phyloP scores from a whole-genome alignment of 2,888 invertebrate genomes.

The Sinopyrophorus schimmeli region DNA sequence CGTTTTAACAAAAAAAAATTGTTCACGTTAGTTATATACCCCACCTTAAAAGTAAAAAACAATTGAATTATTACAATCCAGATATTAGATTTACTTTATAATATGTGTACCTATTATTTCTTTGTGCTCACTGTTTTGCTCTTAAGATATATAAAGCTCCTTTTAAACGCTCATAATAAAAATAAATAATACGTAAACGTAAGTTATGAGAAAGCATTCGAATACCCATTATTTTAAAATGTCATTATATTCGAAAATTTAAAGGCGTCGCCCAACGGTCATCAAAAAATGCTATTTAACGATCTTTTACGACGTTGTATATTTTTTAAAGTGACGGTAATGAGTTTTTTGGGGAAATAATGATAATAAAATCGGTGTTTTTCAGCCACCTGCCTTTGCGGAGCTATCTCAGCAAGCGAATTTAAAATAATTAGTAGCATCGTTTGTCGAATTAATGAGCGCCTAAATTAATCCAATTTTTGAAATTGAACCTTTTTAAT shows the following conservation, averaged over 20 bases:
- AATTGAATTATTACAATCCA: too few species aligned
- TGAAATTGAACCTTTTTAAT: conserved; percentile 7
- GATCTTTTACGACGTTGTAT: conserved; percentile 18
- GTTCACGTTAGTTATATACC: too few species aligned
- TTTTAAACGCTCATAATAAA: too few species aligned
- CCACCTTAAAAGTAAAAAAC: too few species aligned
- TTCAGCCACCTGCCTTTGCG: conserved; percentile 13
- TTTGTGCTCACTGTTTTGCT: too few species aligned
- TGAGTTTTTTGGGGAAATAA: conserved; percentile 21
- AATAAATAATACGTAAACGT: too few species aligned
- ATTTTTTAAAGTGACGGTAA: conserved; percentile 20
- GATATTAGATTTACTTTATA: too few species aligned
- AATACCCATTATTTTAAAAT: conserved; percentile 17
- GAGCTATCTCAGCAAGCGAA: conserved; percentile 1
- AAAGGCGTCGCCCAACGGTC: conserved; percentile 16
- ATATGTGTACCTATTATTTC: too few species aligned
- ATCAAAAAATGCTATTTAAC: conserved; percentile 18
- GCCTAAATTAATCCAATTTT: conserved; percentile 16
- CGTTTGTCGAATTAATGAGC: conserved; percentile 11
- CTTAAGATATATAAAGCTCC: too few species aligned
- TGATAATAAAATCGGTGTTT: conserved; percentile 13
- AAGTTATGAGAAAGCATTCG: too few species aligned
- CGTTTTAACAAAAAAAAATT: too few species aligned
- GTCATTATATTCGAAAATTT: conserved; percentile 18
- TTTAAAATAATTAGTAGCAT: conserved; percentile 16